Conservation (phyloP, 2,888 invertebrate species). For the Trissolcus japonicus region DNA sequence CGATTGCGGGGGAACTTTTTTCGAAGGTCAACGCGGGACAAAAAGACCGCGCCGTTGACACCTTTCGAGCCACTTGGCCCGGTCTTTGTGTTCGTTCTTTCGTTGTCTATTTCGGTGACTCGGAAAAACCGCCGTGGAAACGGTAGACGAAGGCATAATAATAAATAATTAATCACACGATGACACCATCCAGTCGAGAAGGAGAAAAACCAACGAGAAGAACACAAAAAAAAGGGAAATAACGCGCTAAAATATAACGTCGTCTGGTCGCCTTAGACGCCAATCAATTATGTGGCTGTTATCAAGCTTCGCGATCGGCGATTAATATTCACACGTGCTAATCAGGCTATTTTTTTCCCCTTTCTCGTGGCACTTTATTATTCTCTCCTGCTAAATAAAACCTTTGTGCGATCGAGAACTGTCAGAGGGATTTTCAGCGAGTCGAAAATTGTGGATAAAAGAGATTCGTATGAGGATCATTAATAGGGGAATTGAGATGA, state of each 20-base stretch:
- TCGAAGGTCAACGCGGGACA: conserved; percentile 1
- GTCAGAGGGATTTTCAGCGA: not conserved
- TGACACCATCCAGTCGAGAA: no score
- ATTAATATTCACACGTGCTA: conserved; percentile 17
- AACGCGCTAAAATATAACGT: not conserved
- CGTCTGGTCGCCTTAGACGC: conserved; percentile 14
- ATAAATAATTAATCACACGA: no score
- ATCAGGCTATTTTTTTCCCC: no score
- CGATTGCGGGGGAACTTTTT: conserved; percentile 16
- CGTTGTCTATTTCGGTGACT: no score
- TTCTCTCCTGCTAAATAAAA: no score
- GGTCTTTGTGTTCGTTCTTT: not conserved
- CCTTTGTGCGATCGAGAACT: not conserved
- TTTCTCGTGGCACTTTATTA: no score
- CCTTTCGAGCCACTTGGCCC: not conserved
- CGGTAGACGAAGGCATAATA: no score
- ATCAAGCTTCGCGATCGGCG: conserved; percentile 19
- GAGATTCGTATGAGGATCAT: not conserved
- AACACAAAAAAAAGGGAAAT: no score
- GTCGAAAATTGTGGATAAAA: not conserved
- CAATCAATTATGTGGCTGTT: conserved; percentile 21
- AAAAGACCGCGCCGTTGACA: conserved; percentile 1
- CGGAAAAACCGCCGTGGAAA: no score
- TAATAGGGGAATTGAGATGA: conserved; percentile 1
- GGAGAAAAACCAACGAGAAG: no score